Evolutionary conservation across 2,888 invertebrate species (phyloP), one percentile per base, ranked within the genome.

Genomic region (Drosophila hamatofila): DNA sequence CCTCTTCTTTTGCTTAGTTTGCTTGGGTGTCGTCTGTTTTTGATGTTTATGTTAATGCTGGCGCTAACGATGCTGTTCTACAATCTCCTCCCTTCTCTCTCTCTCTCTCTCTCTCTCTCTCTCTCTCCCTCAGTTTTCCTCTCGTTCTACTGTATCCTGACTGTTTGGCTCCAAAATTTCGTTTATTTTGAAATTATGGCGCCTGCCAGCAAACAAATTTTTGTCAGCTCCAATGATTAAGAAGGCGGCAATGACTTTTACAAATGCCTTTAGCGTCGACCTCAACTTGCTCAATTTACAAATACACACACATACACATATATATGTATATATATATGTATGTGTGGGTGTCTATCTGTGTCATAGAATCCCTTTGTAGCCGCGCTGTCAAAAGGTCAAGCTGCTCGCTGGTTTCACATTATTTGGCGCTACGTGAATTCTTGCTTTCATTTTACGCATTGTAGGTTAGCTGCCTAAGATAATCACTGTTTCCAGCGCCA

Each of bases 151-250:
- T 7, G 39, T 55, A 27, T 61, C 60, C 48, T 55, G 59, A 49
- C 52, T 35, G 35, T 16, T n/a, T 48, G 27, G 12, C 48, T 48
- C n/a, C n/a, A n/a, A 48, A 57, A n/a, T 23, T 49, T n/a, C 27
- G 75, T 68, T 79, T 62, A 67, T 80, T 70, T 82, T 84, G 64
- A 83, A 80, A 87, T 77, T 66, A 80, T 83, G 70, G 63, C 77
- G 69, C 57, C 65, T 72, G 78, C 51, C 74, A 73, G 64, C 63
- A 67, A 78, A 42, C 51, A 66, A 73, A 67, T 72, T 55, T 62
- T 61, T 68, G 56, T 56, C 66, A 33, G 25, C 68, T 73, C 35
- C 51, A 56, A 83, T 84, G 88, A 89, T 87, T 81, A 81, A 78
- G 66, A 69, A 68, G 48, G 62, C 69, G 60, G 52, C 83, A 69